Percentiles rank a stretch among this genome's conserved stretches.
phyloP scores from a whole-genome alignment of 2,113 vertebrate species.

The Mormyrus iriodes region DNA sequence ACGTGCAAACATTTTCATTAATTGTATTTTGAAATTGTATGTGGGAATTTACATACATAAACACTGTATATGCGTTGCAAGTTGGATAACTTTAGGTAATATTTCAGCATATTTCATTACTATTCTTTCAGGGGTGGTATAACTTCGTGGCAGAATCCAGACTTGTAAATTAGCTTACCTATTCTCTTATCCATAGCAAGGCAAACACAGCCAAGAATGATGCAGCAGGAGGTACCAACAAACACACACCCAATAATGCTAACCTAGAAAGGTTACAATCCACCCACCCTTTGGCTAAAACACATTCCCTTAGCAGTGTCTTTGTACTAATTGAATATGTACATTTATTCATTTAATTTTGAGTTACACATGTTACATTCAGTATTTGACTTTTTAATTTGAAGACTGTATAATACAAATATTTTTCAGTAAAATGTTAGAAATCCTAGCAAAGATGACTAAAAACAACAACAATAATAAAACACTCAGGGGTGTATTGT shows the following conservation, averaged over 20 bases:
- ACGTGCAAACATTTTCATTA: conserved; percentile 13
- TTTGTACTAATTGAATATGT: neutral
- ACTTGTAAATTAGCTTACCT: neutral
- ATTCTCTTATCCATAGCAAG: neutral
- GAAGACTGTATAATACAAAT: neutral
- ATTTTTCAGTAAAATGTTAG: neutral
- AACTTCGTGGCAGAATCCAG: neutral
- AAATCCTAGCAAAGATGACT: neutral
- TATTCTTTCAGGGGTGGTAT: neutral
- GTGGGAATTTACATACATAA: conserved; percentile 51
- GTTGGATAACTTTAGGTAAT: conserved; percentile 51
- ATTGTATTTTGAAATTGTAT: conserved; percentile 30
- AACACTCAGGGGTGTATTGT: neutral
- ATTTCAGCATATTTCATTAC: conserved; percentile 6
- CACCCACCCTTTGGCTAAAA: neutral
- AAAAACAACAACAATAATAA: neutral
- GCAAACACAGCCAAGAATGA: neutral
- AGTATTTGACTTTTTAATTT: neutral
- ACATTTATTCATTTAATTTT: neutral
- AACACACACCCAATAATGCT: neutral
- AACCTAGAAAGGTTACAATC: neutral
- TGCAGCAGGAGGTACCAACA: neutral
- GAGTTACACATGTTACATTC: neutral
- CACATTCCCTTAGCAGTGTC: neutral
- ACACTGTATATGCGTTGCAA: conserved; percentile 52